phyloP scores from a whole-genome alignment of 2,888 invertebrate species.

The Cosmorhoe ocellata region DNA sequence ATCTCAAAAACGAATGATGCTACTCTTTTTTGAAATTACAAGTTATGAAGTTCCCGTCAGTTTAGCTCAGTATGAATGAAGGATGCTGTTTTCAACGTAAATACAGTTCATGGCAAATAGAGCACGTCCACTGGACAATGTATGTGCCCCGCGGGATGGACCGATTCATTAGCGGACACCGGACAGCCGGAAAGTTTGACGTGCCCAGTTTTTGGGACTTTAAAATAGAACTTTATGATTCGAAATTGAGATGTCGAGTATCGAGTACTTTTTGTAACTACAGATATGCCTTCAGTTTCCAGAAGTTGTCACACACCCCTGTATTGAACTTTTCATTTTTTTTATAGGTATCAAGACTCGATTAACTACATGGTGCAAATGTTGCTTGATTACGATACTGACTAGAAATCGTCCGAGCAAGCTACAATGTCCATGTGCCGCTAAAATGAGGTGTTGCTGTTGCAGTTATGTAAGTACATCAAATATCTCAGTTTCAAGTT shows the following conservation, averaged over 20 bases:
- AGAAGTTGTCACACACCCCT: no score
- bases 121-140: slow-evolving; percentile 45
- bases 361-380: no score
- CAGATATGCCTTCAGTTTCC: no score
- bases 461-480: slow-evolving; percentile 16
- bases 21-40: no score
- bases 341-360: no score
- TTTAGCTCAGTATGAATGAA: background rate
- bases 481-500: slow-evolving; percentile 35
- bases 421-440: background rate
- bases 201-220: slow-evolving; percentile 20
- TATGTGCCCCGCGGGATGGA: slow-evolving; percentile 54
- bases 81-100: background rate
- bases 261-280: no score
- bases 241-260: background rate
- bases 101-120: slow-evolving; percentile 2
- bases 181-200: slow-evolving; percentile 39
- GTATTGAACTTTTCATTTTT: no score
- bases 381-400: no score
- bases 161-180: slow-evolving; percentile 47
- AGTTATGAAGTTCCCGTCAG: background rate
- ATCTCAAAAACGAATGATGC: no score
- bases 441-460: slow-evolving; percentile 19
- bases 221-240: slow-evolving; percentile 7
- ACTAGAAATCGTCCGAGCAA: no score